Evolutionary conservation across 2,797 vertebrate species (phyloP).

Genomic region (Choloepus didactylus): DNA sequence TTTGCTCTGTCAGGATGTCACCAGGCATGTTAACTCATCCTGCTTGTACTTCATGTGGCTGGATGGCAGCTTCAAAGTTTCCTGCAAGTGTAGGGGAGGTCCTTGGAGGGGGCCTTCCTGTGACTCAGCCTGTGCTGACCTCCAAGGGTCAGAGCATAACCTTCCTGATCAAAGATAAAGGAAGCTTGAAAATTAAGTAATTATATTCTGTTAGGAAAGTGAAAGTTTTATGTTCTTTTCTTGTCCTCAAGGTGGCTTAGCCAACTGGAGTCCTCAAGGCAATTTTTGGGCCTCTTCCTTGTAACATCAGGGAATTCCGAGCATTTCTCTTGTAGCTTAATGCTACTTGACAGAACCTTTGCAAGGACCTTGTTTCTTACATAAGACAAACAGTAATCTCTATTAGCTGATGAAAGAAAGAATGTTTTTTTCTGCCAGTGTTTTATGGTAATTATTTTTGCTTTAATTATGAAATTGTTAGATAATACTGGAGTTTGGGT

Average conservation of each 20-base stretch:
- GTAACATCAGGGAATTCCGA: slow-evolving; percentile 17
- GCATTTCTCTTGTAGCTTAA: slow-evolving; percentile 35
- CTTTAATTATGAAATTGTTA: slow-evolving; percentile 46
- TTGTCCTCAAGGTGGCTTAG: slow-evolving; percentile 52
- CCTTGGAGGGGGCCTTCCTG: slow-evolving; percentile 25
- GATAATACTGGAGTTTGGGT: slow-evolving; percentile 1
- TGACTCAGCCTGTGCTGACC: neutral
- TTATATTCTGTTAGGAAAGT: neutral
- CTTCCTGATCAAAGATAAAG: neutral
- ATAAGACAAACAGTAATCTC: slow-evolving; percentile 24
- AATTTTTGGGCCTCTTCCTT: slow-evolving; percentile 61
- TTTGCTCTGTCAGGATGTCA: slow-evolving; percentile 55
- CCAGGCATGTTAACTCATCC: neutral
- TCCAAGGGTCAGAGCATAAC: neutral
- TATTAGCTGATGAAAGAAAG: slow-evolving; percentile 39
- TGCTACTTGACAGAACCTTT: slow-evolving; percentile 59
- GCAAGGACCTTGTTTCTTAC: slow-evolving; percentile 23
- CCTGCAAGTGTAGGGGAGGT: slow-evolving; percentile 33
- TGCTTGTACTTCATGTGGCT: slow-evolving; percentile 38
- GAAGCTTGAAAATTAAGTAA: slow-evolving; percentile 32
- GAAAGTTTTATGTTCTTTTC: slow-evolving; percentile 14
- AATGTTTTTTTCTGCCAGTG: neutral
- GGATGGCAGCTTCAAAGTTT: slow-evolving; percentile 33
- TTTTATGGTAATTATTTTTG: slow-evolving; percentile 44
- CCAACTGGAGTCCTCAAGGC: slow-evolving; percentile 1